These are phyloP conservation scores for Trachurus trachurus DNA, from an alignment of 2,797 vertebrate genomes.

Conservation along the genomic window DNA sequence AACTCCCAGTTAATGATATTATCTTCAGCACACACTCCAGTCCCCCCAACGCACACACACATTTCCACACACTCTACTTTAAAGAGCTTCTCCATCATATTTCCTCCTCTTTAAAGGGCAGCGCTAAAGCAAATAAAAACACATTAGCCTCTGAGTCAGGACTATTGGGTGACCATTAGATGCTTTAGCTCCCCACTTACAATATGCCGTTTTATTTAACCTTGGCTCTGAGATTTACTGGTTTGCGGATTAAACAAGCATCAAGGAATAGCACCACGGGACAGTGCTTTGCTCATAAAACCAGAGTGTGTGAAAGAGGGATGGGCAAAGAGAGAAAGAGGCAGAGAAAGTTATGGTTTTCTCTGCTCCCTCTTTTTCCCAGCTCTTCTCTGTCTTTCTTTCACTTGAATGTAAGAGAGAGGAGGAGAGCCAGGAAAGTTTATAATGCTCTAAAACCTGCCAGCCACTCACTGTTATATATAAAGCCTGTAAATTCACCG, in stretches of 20 bases:
- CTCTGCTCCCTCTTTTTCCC: slow-evolving; percentile 14
- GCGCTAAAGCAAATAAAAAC: slow-evolving; percentile 52
- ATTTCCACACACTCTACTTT: slow-evolving; percentile 2
- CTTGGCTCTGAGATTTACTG: slow-evolving; percentile 75
- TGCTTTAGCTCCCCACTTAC: slow-evolving; percentile 55
- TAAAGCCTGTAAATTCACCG: slow-evolving; percentile 79
- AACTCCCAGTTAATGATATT: slow-evolving; percentile 56
- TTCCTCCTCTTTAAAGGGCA: slow-evolving; percentile 56
- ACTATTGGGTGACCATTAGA: slow-evolving; percentile 66
- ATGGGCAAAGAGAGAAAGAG: slow-evolving; percentile 48
- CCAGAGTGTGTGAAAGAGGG: slow-evolving; percentile 66
- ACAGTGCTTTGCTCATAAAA: slow-evolving; percentile 70
- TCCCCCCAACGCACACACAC: slow-evolving; percentile 15
- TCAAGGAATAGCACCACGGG: slow-evolving; percentile 68
- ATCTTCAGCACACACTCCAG: slow-evolving; percentile 39
- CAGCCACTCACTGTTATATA: slow-evolving; percentile 78
- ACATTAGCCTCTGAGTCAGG: slow-evolving; percentile 50
- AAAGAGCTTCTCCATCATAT: slow-evolving; percentile 44
- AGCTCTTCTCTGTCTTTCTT: slow-evolving; percentile 28
- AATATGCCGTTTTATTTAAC: slow-evolving; percentile 76
- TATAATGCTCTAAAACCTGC: slow-evolving; percentile 85
- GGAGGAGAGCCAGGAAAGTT: slow-evolving; percentile 77
- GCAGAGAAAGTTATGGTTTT: slow-evolving; percentile 56
- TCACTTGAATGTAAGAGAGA: slow-evolving; percentile 23
- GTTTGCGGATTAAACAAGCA: slow-evolving; percentile 73